These are phyloP conservation scores for Xiphorhynchus elegans DNA, from an alignment of 2,113 vertebrate genomes.

Conservation along the genomic window DNA sequence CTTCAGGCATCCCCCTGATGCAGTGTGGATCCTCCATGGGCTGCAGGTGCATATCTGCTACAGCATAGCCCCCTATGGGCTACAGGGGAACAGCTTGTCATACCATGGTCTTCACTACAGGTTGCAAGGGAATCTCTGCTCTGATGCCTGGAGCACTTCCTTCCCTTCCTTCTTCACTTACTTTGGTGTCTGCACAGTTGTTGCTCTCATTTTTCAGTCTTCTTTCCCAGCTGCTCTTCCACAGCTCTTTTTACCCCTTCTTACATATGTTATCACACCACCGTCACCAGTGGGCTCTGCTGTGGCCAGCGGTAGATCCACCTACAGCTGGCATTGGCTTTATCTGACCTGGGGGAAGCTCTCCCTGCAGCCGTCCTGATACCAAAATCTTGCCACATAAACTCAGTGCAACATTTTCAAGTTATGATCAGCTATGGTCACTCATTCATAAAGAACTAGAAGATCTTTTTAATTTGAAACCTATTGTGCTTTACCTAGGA, in stretches of 20 bases:
- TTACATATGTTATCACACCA: not conserved
- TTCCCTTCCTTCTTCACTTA: not conserved
- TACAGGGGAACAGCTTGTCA: not conserved
- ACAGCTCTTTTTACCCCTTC: not conserved
- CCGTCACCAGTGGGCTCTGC: not conserved
- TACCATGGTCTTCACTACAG: accelerated
- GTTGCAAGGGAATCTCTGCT: not conserved
- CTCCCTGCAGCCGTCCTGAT: not conserved
- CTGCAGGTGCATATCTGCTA: not conserved
- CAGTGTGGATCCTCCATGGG: not conserved
- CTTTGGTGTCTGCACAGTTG: not conserved
- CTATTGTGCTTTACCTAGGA: not conserved
- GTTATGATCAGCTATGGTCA: not conserved
- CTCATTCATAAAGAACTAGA: not conserved
- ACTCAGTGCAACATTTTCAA: not conserved
- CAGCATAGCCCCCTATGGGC: not conserved
- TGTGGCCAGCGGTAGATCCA: not conserved
- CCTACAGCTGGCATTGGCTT: not conserved
- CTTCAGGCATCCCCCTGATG: not conserved
- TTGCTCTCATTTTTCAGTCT: not conserved
- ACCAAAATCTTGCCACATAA: not conserved
- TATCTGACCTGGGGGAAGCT: not conserved
- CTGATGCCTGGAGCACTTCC: not conserved
- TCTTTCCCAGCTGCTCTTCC: not conserved
- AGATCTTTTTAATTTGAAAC: not conserved